Base-by-base conservation (phyloP, 1,140 invertebrate species). In the Tribolium castaneum region DNA sequence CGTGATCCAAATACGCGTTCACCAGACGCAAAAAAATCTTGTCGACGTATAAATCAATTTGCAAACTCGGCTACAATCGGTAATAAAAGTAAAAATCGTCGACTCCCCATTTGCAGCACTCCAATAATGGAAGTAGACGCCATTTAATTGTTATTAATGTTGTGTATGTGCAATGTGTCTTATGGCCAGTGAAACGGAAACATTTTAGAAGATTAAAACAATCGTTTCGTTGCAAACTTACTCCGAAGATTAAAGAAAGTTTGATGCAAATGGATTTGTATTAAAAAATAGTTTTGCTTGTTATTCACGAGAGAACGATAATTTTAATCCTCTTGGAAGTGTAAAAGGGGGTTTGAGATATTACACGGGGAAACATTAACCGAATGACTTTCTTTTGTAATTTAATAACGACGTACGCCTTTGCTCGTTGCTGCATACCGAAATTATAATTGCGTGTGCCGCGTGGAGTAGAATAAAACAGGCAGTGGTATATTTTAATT, bases 401-500 rank as follows among this genome's bases (percentile, higher is more conserved):
- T 66, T 66, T 66, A 66, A 66, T 66, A 66, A 66, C 59, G 59
- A 66, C 30, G 59, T 66, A 66, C 59, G 59, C 59, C 59, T 66
- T 66, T 66, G 59, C 59, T 66, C 59, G 59, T 66, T 66, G 59
- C 59, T 66, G 59, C 59, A 66, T 66, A 39, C 59, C 59, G 30
- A 66, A 66, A 66, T 66, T 66, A 66, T 66, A 66, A 66, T 66
- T 66, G 59, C 59, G 59, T 66, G 59, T 66, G 59, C 59, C 59
- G 59, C 59, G 59, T 66, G 59, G 59, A 66, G 59, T 35, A 35
- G 59, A 66, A 66, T 66, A 66, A 66, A 66, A 66, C 59, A 66
- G 59, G 59, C 59, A 66, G 59, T 66, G 59, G 25, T 66, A 66
- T 45, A 62, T 76, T 76, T 76, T 76, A 62, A 76, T 75, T 75